phyloP scores from a whole-genome alignment of 2,888 invertebrate species.

The Lamproptera curius region DNA sequence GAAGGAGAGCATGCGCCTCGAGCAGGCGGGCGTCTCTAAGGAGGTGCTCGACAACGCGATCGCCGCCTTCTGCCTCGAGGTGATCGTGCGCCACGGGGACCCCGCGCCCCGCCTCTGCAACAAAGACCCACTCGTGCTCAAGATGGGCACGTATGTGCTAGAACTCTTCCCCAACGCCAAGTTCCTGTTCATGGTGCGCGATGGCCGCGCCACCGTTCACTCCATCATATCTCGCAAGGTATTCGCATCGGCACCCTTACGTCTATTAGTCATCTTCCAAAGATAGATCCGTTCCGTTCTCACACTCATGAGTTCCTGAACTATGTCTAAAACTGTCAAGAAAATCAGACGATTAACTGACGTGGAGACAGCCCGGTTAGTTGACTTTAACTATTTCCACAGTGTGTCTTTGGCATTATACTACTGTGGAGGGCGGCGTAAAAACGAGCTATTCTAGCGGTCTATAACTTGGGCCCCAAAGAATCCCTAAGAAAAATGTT shows the following conservation, averaged over 20 bases:
- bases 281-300: no score
- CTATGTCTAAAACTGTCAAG: no score
- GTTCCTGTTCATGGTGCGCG: constrained; percentile 98
- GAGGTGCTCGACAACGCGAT: constrained; percentile 96
- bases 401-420: no score
- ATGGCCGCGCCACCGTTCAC: constrained; percentile 98
- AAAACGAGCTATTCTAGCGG: no score
- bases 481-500: no score
- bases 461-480: no score
- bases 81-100: constrained; percentile 97
- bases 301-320: no score
- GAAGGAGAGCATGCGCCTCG: constrained; percentile 92
- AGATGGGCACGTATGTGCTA: constrained; percentile 95
- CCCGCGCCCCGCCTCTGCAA: constrained; percentile 97
- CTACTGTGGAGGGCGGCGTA: no score
- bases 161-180: constrained; percentile 98
- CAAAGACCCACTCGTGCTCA: constrained; percentile 98
- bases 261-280: constrained; percentile 4
- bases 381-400: no score
- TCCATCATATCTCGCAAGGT: constrained; percentile 98
- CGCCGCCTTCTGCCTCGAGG: constrained; percentile 97
- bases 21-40: constrained; percentile 96
- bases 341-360: no score
- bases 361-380: no score
- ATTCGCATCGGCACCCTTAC: no score